These are phyloP conservation scores for Ips typographus DNA, from an alignment of 1,140 invertebrate species.

Conservation along the genomic window DNA sequence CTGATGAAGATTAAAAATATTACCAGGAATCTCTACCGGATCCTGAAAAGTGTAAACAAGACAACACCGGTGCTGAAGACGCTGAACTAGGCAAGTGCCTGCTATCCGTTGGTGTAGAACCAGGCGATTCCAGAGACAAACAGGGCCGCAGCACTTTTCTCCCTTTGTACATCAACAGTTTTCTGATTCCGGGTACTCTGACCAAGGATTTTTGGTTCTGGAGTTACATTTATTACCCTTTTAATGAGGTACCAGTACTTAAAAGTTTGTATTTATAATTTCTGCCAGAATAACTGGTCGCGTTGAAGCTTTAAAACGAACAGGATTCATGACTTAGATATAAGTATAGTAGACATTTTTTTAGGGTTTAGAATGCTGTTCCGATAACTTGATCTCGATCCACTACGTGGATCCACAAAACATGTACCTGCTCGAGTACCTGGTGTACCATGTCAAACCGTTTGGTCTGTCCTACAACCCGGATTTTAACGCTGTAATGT, in stretches of 20 bases:
- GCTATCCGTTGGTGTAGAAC: slow-evolving; percentile 79
- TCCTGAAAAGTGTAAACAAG: slow-evolving; percentile 67
- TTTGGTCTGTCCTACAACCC: slow-evolving; percentile 66
- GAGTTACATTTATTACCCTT: slow-evolving; percentile 13
- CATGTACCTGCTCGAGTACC: slow-evolving; percentile 95
- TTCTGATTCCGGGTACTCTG: slow-evolving; percentile 8
- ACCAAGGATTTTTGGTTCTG: slow-evolving; percentile 12
- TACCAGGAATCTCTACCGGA: slow-evolving; percentile 59
- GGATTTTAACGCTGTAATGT: neutral
- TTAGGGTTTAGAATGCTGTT: slow-evolving; percentile 90
- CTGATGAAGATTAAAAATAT: neutral
- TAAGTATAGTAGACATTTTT: slow-evolving; percentile 37
- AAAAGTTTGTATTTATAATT: neutral
- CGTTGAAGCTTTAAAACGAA: neutral
- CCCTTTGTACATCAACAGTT: slow-evolving; percentile 74
- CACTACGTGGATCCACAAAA: slow-evolving; percentile 90
- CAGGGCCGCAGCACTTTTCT: slow-evolving; percentile 83
- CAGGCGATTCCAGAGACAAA: slow-evolving; percentile 83
- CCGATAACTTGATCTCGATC: slow-evolving; percentile 95
- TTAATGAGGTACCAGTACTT: slow-evolving; percentile 2
- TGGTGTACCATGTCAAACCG: slow-evolving; percentile 92
- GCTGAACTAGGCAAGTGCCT: slow-evolving; percentile 93
- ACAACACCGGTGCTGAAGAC: slow-evolving; percentile 81
- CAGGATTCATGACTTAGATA: neutral
- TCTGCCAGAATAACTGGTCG: neutral